Percentiles rank a stretch among this genome's conserved stretches.
Conservation (phyloP, 2,797 vertebrate species). For the Natrix natrix region DNA sequence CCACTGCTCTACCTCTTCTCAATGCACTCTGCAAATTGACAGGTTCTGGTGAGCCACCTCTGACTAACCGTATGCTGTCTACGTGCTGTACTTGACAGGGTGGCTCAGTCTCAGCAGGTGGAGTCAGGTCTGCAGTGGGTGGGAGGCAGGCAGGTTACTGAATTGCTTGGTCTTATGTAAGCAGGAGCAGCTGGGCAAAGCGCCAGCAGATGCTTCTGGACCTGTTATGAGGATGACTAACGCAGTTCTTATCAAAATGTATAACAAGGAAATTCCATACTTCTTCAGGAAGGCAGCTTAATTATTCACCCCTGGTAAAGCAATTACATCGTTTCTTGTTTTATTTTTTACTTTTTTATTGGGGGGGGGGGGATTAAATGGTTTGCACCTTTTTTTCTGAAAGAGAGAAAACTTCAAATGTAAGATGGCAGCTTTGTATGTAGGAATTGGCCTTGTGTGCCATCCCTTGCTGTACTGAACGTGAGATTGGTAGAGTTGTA, state of each 20-base stretch:
- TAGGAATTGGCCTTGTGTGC: neutral
- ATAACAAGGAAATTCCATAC: constrained; percentile 28
- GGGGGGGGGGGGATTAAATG: neutral
- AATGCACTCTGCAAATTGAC: neutral
- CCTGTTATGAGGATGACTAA: fast-evolving
- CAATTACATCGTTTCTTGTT: neutral
- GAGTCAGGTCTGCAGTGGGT: neutral
- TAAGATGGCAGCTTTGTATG: neutral
- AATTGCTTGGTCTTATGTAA: neutral
- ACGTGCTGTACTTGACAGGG: constrained; percentile 37
- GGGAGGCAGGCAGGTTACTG: neutral
- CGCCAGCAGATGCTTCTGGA: constrained; percentile 13
- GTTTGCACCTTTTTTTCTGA: neutral
- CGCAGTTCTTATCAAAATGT: neutral
- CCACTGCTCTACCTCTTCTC: neutral
- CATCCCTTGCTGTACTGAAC: neutral
- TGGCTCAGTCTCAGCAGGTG: constrained; percentile 4
- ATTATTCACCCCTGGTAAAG: constrained; percentile 9
- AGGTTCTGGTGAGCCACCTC: neutral
- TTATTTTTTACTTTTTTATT: neutral
- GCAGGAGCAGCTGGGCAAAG: neutral
- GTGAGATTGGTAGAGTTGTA: neutral
- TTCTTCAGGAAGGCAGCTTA: neutral
- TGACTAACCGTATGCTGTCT: neutral
- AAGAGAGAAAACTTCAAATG: neutral